These are phyloP conservation scores for Stichodactyla helianthus DNA, from an alignment of 64 coral and sea anemone genomes.

Conservation along the genomic window DNA sequence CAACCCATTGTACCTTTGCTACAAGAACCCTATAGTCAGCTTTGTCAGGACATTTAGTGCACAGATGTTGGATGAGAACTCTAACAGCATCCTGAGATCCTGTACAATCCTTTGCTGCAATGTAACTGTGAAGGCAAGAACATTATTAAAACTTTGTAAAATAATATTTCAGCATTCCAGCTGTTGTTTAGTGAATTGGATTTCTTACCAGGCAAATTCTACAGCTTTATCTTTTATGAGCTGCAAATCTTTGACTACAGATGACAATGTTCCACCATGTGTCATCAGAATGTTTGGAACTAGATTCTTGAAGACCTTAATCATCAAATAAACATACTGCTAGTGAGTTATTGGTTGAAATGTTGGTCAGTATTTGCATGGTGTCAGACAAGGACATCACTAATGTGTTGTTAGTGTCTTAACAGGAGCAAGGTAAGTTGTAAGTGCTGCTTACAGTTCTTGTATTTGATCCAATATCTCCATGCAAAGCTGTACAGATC, in stretches of 20 bases:
- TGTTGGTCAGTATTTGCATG: too few species aligned
- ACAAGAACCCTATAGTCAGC: constrained; percentile 83
- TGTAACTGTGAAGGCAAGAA: constrained; percentile 36
- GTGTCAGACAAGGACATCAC: too few species aligned
- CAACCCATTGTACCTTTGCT: constrained; percentile 50
- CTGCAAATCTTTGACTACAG: constrained; percentile 48
- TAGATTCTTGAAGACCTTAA: constrained; percentile 64
- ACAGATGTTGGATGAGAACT: constrained; percentile 85
- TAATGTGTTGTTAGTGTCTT: too few species aligned
- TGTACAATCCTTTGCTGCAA: constrained; percentile 44
- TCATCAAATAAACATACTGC: neutral
- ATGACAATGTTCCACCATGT: constrained; percentile 31
- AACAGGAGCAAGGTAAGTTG: too few species aligned
- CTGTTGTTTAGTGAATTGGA: too few species aligned
- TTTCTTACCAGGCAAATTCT: constrained; percentile 60
- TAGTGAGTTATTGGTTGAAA: neutral
- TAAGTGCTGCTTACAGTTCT: constrained; percentile 32
- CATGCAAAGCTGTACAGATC: constrained; percentile 65
- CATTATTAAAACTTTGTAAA: neutral
- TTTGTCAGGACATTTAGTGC: constrained; percentile 90
- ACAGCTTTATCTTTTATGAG: constrained; percentile 73
- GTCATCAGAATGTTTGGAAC: constrained; percentile 73
- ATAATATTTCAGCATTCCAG: too few species aligned
- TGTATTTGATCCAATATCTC: constrained; percentile 51
- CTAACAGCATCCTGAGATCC: constrained; percentile 53